phyloP scores from a whole-genome alignment of 2,888 invertebrate genomes.

The Drosophila yooni region DNA sequence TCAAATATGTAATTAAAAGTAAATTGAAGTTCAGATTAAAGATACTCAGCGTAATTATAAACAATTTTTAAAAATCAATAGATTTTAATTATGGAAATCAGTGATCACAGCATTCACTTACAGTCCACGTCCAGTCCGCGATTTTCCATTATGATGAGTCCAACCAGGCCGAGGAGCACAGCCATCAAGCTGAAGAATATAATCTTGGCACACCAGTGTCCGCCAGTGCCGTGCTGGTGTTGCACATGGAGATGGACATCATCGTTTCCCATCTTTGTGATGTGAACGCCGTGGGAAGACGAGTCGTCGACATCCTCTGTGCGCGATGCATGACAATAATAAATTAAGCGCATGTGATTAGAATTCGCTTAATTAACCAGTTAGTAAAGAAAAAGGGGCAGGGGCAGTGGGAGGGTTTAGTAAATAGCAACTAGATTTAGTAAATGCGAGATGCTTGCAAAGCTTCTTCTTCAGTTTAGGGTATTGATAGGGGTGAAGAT shows the following conservation, averaged over 20 bases:
- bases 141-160: constrained; percentile 92
- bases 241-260: constrained; percentile 92
- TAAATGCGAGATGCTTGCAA: constrained; percentile 13
- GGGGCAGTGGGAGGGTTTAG: constrained; percentile 17
- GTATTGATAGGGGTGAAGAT: background rate
- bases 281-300: constrained; percentile 84
- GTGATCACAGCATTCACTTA: constrained; percentile 85
- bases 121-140: constrained; percentile 90
- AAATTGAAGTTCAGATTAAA: background rate
- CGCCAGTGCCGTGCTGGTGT: constrained; percentile 91
- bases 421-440: constrained; percentile 25
- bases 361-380: constrained; percentile 49
- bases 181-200: constrained; percentile 92
- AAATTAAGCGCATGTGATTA: constrained; percentile 42
- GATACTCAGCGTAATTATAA: background rate
- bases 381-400: background rate
- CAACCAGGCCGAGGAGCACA: constrained; percentile 90
- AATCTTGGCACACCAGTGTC: constrained; percentile 93
- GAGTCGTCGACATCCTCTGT: constrained; percentile 83
- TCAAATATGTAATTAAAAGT: background rate
- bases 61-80: no score
- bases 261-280: constrained; percentile 86
- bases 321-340: constrained; percentile 15
- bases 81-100: background rate
- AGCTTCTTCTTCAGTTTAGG: background rate